Percentiles rank a stretch among this genome's conserved stretches.
These are phyloP conservation scores for Phortica okadai DNA, from an alignment of 2,888 invertebrate genomes.

Conservation along the genomic window DNA sequence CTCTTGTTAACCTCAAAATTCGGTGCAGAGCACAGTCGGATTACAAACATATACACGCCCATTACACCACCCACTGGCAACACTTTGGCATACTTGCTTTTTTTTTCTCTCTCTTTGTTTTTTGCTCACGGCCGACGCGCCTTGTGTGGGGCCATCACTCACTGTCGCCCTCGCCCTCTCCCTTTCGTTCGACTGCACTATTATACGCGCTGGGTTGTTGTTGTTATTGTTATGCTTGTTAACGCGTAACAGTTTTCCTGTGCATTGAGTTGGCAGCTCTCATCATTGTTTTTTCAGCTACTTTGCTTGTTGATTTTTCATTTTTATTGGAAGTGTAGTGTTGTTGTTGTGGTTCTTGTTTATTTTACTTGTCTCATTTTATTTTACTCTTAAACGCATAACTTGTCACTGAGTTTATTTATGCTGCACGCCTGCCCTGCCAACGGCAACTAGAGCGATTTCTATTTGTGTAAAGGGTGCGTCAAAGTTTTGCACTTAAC, in stretches of 20 bases:
- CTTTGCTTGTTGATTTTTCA: conserved; percentile 1
- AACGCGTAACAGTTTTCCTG: not conserved
- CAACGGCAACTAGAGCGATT: no score
- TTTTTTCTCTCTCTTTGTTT: not conserved
- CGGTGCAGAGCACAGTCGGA: not conserved
- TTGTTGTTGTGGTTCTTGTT: conserved; percentile 2
- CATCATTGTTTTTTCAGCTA: conserved; percentile 13
- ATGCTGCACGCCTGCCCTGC: no score
- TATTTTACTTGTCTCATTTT: not conserved
- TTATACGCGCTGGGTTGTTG: not conserved
- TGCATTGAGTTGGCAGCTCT: conserved; percentile 16
- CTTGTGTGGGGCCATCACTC: not conserved
- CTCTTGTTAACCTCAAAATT: conserved; percentile 11
- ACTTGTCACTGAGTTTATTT: not conserved
- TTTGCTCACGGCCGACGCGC: not conserved
- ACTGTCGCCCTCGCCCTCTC: not conserved
- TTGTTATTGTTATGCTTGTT: not conserved
- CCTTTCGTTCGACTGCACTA: not conserved
- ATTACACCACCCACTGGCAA: not conserved
- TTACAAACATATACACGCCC: not conserved
- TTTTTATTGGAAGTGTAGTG: not conserved
- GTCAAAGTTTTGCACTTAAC: no score
- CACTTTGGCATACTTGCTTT: not conserved
- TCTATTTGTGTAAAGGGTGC: no score
- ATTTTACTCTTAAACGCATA: not conserved